A percentile compares a stretch with the other conserved stretches of the same genome.
Conservation (phyloP, 2,113 vertebrate species). For the Athene cunicularia region DNA sequence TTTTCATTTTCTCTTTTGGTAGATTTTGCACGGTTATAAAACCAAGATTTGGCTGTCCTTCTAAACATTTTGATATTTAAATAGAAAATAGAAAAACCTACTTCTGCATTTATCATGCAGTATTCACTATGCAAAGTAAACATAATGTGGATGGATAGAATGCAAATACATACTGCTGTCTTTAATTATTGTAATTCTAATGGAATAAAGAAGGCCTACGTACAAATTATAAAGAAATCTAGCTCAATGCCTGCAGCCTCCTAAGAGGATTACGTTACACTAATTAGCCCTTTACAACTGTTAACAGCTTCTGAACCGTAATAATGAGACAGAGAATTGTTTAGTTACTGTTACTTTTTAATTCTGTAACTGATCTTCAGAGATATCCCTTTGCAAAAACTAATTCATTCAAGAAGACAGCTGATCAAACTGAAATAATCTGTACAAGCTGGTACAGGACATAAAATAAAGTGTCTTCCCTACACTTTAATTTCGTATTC, state of each 20-base stretch:
- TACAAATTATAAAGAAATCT: constrained; percentile 82
- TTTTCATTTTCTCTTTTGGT: constrained; percentile 74
- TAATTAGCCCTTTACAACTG: constrained; percentile 80
- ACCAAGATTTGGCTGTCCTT: constrained; percentile 79
- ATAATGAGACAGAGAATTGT: constrained; percentile 29
- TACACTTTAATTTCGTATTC: background rate
- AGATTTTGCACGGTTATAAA: constrained; percentile 77
- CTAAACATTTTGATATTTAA: constrained; percentile 80
- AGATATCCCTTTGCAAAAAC: constrained; percentile 10
- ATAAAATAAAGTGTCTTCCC: background rate
- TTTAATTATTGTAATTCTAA: constrained; percentile 75
- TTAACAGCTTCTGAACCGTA: constrained; percentile 66
- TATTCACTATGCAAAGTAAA: constrained; percentile 64
- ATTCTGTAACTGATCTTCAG: constrained; percentile 24
- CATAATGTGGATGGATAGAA: constrained; percentile 67
- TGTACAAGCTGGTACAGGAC: background rate
- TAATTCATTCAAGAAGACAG: background rate
- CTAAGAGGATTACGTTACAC: constrained; percentile 89
- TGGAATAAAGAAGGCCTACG: constrained; percentile 76
- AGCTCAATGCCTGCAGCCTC: constrained; percentile 75
- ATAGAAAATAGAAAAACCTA: constrained; percentile 52
- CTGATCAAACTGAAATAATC: constrained; percentile 32
- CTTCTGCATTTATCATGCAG: constrained; percentile 41
- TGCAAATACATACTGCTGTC: constrained; percentile 62
- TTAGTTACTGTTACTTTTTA: constrained; percentile 38